A percentile compares a stretch with the other conserved stretches of the same genome.
Conservation (phyloP, 1,140 invertebrate species). For the Drosophila guanche region DNA sequence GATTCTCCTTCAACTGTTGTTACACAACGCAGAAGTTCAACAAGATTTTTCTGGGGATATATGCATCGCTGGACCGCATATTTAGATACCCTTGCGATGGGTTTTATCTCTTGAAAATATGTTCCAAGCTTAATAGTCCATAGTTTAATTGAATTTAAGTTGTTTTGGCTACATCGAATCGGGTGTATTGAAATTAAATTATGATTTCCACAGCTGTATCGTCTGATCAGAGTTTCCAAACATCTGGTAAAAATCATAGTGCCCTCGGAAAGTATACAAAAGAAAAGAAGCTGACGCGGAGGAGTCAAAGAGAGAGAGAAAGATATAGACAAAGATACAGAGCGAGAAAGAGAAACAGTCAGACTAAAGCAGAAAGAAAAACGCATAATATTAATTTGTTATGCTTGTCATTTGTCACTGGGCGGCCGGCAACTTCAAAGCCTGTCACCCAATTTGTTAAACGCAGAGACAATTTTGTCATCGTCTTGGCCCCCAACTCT, state of each 20-base stretch:
- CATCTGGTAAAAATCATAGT: too few species aligned
- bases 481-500: conserved; percentile 21
- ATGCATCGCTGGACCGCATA: too few species aligned
- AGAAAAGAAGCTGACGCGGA: conserved; percentile 16
- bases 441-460: conserved; percentile 79
- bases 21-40: conserved; percentile 15
- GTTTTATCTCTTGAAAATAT: too few species aligned
- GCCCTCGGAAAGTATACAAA: not conserved
- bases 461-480: conserved; percentile 70
- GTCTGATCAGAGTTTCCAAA: too few species aligned
- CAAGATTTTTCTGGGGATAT: too few species aligned
- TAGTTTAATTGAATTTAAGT: too few species aligned
- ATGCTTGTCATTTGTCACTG: conserved; percentile 81
- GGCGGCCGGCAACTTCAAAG: conserved; percentile 74
- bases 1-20: conserved; percentile 42
- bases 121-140: too few species aligned
- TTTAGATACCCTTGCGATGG: too few species aligned
- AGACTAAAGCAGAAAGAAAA: conserved; percentile 21
- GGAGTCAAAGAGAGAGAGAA: not conserved
- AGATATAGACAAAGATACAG: conserved; percentile 37
- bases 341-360: conserved; percentile 13
- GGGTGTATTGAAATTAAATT: too few species aligned
- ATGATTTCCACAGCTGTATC: too few species aligned
- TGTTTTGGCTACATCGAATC: too few species aligned
- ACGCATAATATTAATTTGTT: conserved; percentile 79